These are phyloP conservation scores for Acholoe squamosa DNA, from an alignment of 2,888 invertebrate genomes.

Conservation along the genomic window DNA sequence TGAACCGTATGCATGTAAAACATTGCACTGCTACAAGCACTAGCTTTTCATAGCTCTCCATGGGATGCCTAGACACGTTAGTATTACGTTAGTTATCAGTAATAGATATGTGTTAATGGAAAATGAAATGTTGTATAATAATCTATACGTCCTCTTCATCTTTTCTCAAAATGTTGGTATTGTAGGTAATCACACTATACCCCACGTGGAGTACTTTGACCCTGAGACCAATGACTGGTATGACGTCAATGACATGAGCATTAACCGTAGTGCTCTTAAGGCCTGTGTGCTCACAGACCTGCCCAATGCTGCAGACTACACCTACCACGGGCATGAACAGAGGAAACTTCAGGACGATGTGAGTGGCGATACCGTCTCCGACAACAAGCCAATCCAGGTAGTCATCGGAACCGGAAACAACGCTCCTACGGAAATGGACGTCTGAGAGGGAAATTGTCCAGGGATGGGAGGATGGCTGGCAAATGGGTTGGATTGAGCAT, in stretches of 20 bases:
- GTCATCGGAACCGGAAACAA: not conserved
- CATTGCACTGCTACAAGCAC: too few relatives aligned
- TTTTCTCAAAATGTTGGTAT: not conserved
- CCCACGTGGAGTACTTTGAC: conserved; percentile 78
- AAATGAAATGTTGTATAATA: too few relatives aligned
- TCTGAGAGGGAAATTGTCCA: not conserved
- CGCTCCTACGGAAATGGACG: not conserved
- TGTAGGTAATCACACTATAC: conserved; percentile 77
- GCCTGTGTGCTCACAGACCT: conserved; percentile 77
- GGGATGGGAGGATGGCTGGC: too few relatives aligned
- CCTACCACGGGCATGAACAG: conserved; percentile 74
- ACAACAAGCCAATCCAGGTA: not conserved
- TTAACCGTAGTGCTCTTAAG: conserved; percentile 80
- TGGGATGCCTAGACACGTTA: too few relatives aligned
- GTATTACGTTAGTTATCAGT: too few relatives aligned
- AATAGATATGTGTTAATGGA: too few relatives aligned
- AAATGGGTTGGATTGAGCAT: too few relatives aligned
- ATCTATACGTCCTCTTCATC: too few relatives aligned
- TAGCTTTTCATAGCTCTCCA: too few relatives aligned
- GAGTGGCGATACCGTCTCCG: conserved; percentile 58
- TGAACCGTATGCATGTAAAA: too few relatives aligned
- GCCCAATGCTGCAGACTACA: conserved; percentile 76
- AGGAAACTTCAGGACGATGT: conserved; percentile 23
- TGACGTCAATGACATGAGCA: conserved; percentile 74
- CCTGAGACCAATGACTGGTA: conserved; percentile 75